Evolutionary conservation across 2,113 vertebrate genomes (phyloP).

Genomic region (Otis tarda): DNA sequence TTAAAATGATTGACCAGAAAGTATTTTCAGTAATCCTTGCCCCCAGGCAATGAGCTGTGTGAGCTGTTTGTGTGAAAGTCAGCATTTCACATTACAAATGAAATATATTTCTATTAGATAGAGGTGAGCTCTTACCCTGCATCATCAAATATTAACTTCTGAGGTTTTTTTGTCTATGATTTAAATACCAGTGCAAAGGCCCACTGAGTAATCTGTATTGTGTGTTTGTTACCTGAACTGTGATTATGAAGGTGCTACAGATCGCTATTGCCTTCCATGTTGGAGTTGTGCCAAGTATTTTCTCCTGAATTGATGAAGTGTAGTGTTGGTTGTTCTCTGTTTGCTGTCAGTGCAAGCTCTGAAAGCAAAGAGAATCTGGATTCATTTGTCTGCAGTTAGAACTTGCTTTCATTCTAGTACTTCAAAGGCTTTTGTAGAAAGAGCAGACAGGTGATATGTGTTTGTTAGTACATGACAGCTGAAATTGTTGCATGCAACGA

Average conservation of each 20-base stretch:
- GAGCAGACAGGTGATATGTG: not conserved
- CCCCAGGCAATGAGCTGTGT: not conserved
- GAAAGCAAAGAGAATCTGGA: not conserved
- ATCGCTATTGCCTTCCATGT: not conserved
- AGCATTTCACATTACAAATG: not conserved
- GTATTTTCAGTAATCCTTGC: not conserved
- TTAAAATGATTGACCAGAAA: not conserved
- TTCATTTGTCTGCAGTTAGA: not conserved
- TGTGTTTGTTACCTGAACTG: not conserved
- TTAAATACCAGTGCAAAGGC: not conserved
- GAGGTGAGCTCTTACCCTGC: not conserved
- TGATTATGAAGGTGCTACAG: not conserved
- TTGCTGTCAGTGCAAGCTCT: not conserved
- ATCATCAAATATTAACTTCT: not conserved
- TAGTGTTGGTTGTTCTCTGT: not conserved
- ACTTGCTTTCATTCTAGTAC: not conserved
- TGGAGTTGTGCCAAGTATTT: not conserved
- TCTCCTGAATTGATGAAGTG: not conserved
- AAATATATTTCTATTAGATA: not conserved
- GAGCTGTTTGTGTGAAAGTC: not conserved
- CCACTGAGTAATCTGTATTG: not conserved
- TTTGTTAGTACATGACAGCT: not conserved
- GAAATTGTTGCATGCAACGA: not conserved
- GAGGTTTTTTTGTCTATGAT: fast-evolving
- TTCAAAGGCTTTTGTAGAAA: not conserved